phyloP scores from a whole-genome alignment of 2,888 invertebrate species.

The Acanthopleura granulata region DNA sequence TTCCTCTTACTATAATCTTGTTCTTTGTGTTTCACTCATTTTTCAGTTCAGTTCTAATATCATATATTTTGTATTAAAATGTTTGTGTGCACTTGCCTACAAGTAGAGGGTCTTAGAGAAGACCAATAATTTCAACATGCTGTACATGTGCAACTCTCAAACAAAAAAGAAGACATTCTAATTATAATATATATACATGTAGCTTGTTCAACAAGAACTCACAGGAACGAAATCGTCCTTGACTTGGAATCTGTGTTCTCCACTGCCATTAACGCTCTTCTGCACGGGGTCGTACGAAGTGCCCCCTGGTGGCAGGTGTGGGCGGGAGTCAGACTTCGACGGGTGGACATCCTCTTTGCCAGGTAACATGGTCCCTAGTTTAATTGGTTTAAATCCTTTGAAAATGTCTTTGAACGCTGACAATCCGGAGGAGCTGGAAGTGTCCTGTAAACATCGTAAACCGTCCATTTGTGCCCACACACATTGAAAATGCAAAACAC shows the following conservation, averaged over 20 bases:
- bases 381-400: not conserved
- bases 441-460: not conserved
- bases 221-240: slow-evolving; percentile 1
- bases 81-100: no score
- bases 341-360: not conserved
- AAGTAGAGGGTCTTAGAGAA: no score
- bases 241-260: not conserved
- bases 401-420: not conserved
- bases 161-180: not conserved
- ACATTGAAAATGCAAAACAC: no score
- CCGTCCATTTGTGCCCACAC: no score
- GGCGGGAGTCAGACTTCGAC: not conserved
- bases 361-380: not conserved
- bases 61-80: no score
- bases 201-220: not conserved
- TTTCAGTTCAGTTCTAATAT: no score
- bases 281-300: not conserved
- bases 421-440: not conserved
- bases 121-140: no score
- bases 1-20: no score
- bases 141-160: not conserved
- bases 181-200: no score
- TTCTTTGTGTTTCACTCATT: no score
- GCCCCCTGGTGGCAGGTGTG: not conserved
- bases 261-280: not conserved